phyloP scores from a whole-genome alignment of 2,113 vertebrate genomes.

The Ammodytes dubius region DNA sequence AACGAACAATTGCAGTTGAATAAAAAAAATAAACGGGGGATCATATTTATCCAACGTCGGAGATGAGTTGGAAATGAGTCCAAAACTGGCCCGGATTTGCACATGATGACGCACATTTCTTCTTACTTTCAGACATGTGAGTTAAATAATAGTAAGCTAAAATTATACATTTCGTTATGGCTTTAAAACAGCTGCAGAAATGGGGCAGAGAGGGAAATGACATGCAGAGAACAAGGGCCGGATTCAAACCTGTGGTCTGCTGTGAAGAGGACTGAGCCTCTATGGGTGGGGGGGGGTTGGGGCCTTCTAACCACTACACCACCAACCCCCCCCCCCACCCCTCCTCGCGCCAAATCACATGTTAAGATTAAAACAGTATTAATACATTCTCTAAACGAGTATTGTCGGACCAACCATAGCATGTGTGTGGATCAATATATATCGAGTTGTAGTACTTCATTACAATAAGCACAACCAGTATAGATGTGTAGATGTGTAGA shows the following conservation, averaged over 20 bases:
- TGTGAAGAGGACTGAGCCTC: no score
- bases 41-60: conserved; percentile 20
- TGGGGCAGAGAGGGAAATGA: no score
- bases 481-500: no score
- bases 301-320: no score
- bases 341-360: no score
- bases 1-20: conserved; percentile 62
- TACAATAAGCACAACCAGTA: background rate
- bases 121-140: conserved; percentile 26
- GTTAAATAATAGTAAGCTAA: background rate
- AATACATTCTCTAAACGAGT: background rate
- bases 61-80: conserved; percentile 27
- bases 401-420: background rate
- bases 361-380: background rate
- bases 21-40: conserved; percentile 63
- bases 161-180: background rate
- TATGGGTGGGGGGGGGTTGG: no score
- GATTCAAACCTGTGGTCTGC: no score
- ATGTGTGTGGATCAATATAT: background rate
- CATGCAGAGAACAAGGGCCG: no score
- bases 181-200: background rate
- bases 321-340: no score
- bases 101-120: conserved; percentile 2
- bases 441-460: background rate
- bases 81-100: conserved; percentile 2